Base-by-base conservation (phyloP, 2,797 vertebrate genomes). In the Diglossa cyanea region DNA sequence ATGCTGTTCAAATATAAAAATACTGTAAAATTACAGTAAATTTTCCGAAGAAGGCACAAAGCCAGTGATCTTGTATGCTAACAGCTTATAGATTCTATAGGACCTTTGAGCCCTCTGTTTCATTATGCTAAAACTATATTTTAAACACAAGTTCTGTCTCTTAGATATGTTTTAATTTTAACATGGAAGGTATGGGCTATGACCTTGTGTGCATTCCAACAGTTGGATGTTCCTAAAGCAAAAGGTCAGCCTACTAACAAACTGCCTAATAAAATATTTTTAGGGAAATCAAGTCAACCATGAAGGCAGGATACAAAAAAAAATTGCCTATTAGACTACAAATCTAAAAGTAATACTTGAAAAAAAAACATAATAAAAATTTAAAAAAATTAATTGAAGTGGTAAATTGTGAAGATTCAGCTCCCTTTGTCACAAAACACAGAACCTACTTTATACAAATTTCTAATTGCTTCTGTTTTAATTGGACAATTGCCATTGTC, bases 401-500 rank as follows among this genome's bases (percentile, higher is more conserved):
- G 45, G 17, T 73, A 87, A 86, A 88, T 55, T 47, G 10, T 74
- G 54, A 96, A 82, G 57, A 19, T 76, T 87, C 58, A 42, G 5
- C 31, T 95, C 26, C 37, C 40, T 92, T 95, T 93, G 53, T 93
- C 58, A 79, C 74, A 81, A 81, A 94, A 83, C 42, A 42, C 14
- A 77, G 45, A 87, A 65, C 19, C 20, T 72, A 80, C 51, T 87
- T 95, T 67, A 70, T 75, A 68, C 12, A 70, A 90, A 55, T 83
- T 95, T 65, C 55, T 91, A 37, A 91, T 76, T 87, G 53, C 42
- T 94, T 90, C 85, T 93, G 50, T 84, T 70, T 96, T 95, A 95
- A 94, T 95, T 95, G 94, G 94, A 87, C 85, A 94, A 90, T 93
- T 93, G 77, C 44, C 88, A 86, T 93, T 96, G 94, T 94, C 78